Conservation (phyloP, 2,113 vertebrate species). For the Rhabdornis inornatus region DNA sequence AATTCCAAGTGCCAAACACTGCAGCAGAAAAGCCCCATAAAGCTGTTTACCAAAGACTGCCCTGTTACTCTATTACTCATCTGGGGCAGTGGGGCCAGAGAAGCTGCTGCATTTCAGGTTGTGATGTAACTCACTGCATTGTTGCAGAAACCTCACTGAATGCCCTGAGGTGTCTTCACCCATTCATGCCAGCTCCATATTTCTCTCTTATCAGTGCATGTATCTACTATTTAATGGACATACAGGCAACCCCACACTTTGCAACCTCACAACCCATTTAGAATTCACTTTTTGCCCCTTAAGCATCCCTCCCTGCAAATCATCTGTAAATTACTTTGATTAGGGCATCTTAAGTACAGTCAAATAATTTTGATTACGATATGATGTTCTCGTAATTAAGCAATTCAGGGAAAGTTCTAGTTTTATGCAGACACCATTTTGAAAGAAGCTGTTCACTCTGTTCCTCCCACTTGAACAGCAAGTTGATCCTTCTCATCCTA, state of each 20-base stretch:
- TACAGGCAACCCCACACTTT: neutral
- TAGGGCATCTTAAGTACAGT: neutral
- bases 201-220: neutral
- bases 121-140: neutral
- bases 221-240: neutral
- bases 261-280: neutral
- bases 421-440: neutral
- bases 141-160: neutral
- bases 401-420: neutral
- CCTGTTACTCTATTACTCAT: neutral
- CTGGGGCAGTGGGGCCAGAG: neutral
- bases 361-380: neutral
- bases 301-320: neutral
- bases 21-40: neutral
- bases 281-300: neutral
- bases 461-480: neutral
- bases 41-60: conserved; percentile 21
- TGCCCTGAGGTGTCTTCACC: neutral
- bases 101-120: conserved; percentile 8
- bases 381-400: neutral
- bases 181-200: neutral
- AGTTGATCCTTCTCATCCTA: neutral
- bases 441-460: neutral
- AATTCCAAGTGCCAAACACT: neutral
- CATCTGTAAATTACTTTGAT: neutral